Evolutionary conservation across 2,113 vertebrate genomes (phyloP), one percentile per base, ranked within the genome.

Genomic region (Nothoprocta pentlandii): DNA sequence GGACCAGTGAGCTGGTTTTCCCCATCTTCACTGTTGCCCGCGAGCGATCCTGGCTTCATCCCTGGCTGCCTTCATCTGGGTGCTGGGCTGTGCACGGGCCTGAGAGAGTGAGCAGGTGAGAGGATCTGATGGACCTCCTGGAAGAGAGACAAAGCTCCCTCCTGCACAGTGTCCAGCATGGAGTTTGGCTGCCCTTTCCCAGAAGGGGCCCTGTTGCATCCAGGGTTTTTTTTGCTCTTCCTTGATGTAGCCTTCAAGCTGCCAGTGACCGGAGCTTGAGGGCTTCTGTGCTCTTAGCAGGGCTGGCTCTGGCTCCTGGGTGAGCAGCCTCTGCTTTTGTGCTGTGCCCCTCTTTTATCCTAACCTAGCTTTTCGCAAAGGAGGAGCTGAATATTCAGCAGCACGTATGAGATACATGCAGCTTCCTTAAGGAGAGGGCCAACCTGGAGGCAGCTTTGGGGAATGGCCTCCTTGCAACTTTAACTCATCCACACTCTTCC

Each of bases 401-500:
- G 70, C 25, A 47, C 51, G 73, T 64, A 42, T 6, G 23, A 36
- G 53, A 13, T 68, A n/a, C 16, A 7, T 4, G 8, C 6, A 1
- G 16, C 47, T 10, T 28, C 32, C 34, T 34, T 19, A 61, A 16
- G 86, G 39, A 5, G 2, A 64, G 19, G 1, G 4, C 15, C 70
- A 85, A 34, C 53, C 34, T 51, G 41, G 42, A 26, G 54, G 8
- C 39, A 47, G 12, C 47, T 77, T 73, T 36, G 0, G 0, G 62
- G 58, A 49, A 0, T 0, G 47, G 41, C 36, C 34, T n/a, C 69
- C 80, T 47, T 14, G 30, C 41, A 63, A 54, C 56, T 84, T 34
- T 19, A 47, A 0, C 30, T 66, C 53, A 16, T 23, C 6, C 4
- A 19, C 0, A 0, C 3, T 36, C 42, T 3, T 81, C 67, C 58